Evolutionary conservation across 2,113 vertebrate species (phyloP).

Genomic region (Hemicordylus capensis): DNA sequence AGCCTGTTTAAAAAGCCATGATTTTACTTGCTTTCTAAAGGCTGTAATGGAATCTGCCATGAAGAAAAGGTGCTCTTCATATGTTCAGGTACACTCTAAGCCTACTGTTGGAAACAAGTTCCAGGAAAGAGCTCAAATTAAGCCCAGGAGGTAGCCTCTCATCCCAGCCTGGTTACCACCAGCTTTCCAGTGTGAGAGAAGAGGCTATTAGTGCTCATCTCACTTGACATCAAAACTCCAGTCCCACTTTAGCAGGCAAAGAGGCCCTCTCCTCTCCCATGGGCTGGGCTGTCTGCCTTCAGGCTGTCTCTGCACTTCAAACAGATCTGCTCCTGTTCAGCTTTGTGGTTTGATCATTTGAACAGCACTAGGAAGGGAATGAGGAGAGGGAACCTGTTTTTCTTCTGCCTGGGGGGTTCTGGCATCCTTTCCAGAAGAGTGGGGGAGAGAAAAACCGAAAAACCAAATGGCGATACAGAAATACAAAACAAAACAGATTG

Average conservation of each 20-base stretch:
- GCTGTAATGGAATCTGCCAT: too few species aligned
- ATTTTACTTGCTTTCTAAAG: too few species aligned
- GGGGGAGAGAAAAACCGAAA: neutral
- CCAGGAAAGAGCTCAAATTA: too few species aligned
- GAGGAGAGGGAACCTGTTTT: neutral
- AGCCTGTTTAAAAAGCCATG: too few species aligned
- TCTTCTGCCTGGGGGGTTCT: neutral
- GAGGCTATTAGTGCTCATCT: neutral
- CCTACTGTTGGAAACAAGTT: too few species aligned
- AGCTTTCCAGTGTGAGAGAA: neutral
- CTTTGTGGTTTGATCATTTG: neutral
- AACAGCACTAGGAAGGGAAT: rapidly evolving
- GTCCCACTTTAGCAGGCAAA: neutral
- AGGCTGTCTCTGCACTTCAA: neutral
- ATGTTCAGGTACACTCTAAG: too few species aligned
- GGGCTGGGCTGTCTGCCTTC: neutral
- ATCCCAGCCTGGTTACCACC: neutral
- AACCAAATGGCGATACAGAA: neutral
- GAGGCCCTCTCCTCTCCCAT: neutral
- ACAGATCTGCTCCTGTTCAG: neutral
- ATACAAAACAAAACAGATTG: neutral
- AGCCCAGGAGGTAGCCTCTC: neutral
- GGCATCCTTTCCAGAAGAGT: neutral
- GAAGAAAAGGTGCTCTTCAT: too few species aligned
- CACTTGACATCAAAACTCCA: neutral